Conservation (phyloP, 2,797 vertebrate genomes). For the Sebastes minor region DNA sequence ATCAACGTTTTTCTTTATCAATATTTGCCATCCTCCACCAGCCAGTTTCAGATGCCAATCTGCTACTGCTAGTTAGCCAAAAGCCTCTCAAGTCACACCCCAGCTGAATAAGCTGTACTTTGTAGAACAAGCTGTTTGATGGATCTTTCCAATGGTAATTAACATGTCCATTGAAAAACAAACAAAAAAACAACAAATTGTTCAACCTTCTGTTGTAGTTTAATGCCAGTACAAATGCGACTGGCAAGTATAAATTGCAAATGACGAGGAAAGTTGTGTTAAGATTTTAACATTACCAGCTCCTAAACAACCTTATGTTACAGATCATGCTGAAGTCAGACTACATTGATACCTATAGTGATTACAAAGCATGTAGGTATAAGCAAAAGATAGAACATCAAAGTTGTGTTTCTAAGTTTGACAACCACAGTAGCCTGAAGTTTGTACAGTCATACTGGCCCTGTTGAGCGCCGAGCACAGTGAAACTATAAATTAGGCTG, state of each 20-base stretch:
- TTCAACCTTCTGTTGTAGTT: neutral
- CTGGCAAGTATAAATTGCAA: neutral
- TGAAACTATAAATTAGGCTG: conserved; percentile 1
- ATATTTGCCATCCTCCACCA: neutral
- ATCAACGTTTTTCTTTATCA: neutral
- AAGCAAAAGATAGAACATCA: neutral
- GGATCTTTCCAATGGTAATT: neutral
- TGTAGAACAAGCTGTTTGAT: conserved; percentile 28
- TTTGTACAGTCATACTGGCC: neutral
- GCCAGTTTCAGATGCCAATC: neutral
- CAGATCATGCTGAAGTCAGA: neutral
- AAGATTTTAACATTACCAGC: neutral
- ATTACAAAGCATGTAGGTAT: neutral
- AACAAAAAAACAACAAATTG: neutral
- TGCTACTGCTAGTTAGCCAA: neutral
- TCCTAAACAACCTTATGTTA: neutral
- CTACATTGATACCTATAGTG: neutral
- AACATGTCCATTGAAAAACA: neutral
- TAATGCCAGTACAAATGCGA: neutral
- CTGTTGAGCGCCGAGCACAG: neutral
- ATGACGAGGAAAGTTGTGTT: neutral
- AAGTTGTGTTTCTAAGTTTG: neutral
- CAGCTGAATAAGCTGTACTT: conserved; percentile 12
- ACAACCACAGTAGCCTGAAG: neutral
- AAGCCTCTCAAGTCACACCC: neutral